Percentiles rank a stretch among this genome's conserved stretches.
Evolutionary conservation across 1,140 invertebrate species (phyloP).

Genomic region (Apocrypta bakeri): DNA sequence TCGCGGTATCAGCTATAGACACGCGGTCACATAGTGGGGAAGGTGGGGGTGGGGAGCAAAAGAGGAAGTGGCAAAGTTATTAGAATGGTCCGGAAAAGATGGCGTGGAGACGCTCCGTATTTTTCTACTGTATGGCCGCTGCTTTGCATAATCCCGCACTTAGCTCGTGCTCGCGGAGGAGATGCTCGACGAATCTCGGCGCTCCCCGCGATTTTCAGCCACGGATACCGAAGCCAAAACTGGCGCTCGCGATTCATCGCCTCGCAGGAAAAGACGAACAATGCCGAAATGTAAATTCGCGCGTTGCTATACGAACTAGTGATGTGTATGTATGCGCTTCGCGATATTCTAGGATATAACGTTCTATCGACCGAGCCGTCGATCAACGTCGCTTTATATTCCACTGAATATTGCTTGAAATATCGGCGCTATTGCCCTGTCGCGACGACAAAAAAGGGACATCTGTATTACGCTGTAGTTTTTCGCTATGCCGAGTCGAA

Average conservation of each 20-base stretch:
- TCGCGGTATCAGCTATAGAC: neutral
- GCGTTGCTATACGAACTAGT: conserved; percentile 4
- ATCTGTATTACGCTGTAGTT: conserved; percentile 40
- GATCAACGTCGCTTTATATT: conserved; percentile 45
- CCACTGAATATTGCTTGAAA: conserved; percentile 46
- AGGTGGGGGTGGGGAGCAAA: conserved; percentile 55
- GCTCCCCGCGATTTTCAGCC: conserved; percentile 16
- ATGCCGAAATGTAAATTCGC: conserved; percentile 49
- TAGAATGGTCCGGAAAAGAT: conserved; percentile 76
- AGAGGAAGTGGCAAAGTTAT: conserved; percentile 72
- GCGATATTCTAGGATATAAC: conserved; percentile 24
- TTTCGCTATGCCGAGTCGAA: neutral
- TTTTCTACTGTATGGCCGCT: conserved; percentile 76
- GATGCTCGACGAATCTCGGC: conserved; percentile 53
- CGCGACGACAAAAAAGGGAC: conserved; percentile 32
- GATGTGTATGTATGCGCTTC: neutral
- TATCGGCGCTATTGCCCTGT: conserved; percentile 44
- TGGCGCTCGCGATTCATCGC: conserved; percentile 38
- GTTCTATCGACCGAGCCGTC: conserved; percentile 33
- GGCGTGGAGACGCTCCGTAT: conserved; percentile 75
- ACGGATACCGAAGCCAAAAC: conserved; percentile 43
- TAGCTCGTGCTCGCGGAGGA: conserved; percentile 65
- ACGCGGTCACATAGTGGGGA: conserved; percentile 54
- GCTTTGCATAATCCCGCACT: conserved; percentile 76
- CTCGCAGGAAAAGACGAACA: conserved; percentile 48